Evolutionary conservation across 2,888 invertebrate genomes (phyloP).

Genomic region (Cistogaster globosa): DNA sequence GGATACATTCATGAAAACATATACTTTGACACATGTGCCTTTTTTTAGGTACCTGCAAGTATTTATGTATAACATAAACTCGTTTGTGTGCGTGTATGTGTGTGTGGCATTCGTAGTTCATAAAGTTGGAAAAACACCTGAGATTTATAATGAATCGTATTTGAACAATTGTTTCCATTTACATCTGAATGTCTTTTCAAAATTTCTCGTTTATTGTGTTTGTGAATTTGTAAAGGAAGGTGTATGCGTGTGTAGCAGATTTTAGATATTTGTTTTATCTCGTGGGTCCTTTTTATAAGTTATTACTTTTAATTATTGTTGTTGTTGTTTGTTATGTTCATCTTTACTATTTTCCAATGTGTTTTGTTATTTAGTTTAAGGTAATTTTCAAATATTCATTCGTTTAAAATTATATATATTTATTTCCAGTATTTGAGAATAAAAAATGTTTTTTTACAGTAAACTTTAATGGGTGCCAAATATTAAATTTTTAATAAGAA

Average conservation of each 20-base stretch:
- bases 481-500: too few species aligned
- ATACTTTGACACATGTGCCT: too few species aligned
- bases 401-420: neutral
- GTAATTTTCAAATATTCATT: slow-evolving; percentile 20
- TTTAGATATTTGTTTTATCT: slow-evolving; percentile 54
- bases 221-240: neutral
- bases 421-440: neutral
- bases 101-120: neutral
- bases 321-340: neutral
- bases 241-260: neutral
- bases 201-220: neutral
- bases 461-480: too few species aligned
- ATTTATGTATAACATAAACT: neutral
- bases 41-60: neutral
- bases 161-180: slow-evolving; percentile 23
- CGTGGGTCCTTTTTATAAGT: slow-evolving; percentile 48
- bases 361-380: slow-evolving; percentile 28
- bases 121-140: slow-evolving; percentile 36
- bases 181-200: neutral
- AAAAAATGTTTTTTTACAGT: too few species aligned
- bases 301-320: neutral
- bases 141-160: slow-evolving; percentile 45
- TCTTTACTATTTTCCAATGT: too few species aligned
- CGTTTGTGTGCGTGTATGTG: neutral
- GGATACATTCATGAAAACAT: too few species aligned